Evolutionary conservation across 2,797 vertebrate species (phyloP), one percentile per base, ranked within the genome.

Genomic region (Hylomyscus alleni): DNA sequence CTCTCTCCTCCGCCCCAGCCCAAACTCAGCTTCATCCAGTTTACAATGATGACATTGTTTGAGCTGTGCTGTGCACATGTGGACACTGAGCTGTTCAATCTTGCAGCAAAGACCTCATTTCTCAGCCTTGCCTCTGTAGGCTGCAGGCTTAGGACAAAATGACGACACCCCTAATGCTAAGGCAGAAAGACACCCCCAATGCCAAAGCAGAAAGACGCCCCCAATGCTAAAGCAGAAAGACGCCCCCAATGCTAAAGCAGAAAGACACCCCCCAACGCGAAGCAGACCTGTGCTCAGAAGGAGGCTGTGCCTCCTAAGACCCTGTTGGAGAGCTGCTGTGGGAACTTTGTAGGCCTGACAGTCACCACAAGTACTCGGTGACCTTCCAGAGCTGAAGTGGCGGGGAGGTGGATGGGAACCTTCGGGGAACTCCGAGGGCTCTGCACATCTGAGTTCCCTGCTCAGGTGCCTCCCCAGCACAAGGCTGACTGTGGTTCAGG

Each of bases 21-120:
- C 62, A n/a, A 82, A 83, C 96, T 96, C 60, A 93, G 97, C 77
- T 98, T 96, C 97, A 54, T 81, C 86, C 97, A 85, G 78, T 44
- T 83, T 97, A 98, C 98, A 98, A 98, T 98, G 98, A 98, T 93
- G 97, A 98, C 98, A 98, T 98, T 98, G 98, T 98, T 98, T 93
- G 86, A 97, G 98, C 97, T 92, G 82, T 44, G n/a, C 97, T 67
- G 98, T 95, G 95, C 98, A 98, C 97, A 98, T 98, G 98, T 97
- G 98, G 98, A 98, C 97, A 95, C 97, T 97, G 96, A 96, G 98
- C 97, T 97, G 97, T 97, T 98, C 98, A 98, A 99, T 98, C 98
- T 98, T 97, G 97, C 92, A 98, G 92, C 96, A 12, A 19, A 90
- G 92, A 97, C 96, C 97, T 96, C 94, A 96, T 97, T 97, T 97